phyloP scores from a whole-genome alignment of 2,113 vertebrate species.

The Clinocottus analis region DNA sequence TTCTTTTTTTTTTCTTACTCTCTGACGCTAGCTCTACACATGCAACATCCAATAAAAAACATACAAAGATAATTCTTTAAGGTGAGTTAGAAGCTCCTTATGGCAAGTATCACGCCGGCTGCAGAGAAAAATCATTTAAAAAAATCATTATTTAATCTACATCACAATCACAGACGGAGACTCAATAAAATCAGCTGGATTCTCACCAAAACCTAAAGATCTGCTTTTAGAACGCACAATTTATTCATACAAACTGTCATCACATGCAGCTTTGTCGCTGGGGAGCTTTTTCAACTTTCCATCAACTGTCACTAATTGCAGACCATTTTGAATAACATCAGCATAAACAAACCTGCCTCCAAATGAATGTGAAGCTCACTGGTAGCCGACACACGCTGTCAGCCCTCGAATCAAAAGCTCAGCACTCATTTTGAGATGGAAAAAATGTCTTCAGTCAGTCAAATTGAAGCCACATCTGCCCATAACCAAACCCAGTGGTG shows the following conservation, averaged over 20 bases:
- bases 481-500: slow-evolving; percentile 36
- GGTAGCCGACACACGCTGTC: slow-evolving; percentile 58
- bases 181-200: slow-evolving; percentile 21
- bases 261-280: slow-evolving; percentile 43
- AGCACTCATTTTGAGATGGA: slow-evolving; percentile 63
- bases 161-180: slow-evolving; percentile 30
- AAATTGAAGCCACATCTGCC: slow-evolving; percentile 62
- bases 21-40: slow-evolving; percentile 10
- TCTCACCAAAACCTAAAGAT: slow-evolving; percentile 47
- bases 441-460: slow-evolving; percentile 44
- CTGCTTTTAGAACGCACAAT: slow-evolving; percentile 36
- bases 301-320: slow-evolving; percentile 58
- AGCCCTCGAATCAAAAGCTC: slow-evolving; percentile 59
- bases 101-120: slow-evolving; percentile 11
- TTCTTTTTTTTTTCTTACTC: no score
- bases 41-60: slow-evolving; percentile 30
- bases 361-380: slow-evolving; percentile 46
- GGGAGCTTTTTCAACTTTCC: slow-evolving; percentile 47
- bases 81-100: slow-evolving; percentile 21
- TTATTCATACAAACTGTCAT: slow-evolving; percentile 53
- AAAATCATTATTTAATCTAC: slow-evolving; percentile 41
- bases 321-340: slow-evolving; percentile 57
- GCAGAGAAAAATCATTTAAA: slow-evolving; percentile 17
- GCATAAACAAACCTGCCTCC: slow-evolving; percentile 55
- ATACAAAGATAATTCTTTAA: slow-evolving; percentile 8